A percentile compares a stretch with the other conserved stretches of the same genome.
Conservation (phyloP, 2,888 invertebrate genomes). For the Spilosoma lubricipeda region DNA sequence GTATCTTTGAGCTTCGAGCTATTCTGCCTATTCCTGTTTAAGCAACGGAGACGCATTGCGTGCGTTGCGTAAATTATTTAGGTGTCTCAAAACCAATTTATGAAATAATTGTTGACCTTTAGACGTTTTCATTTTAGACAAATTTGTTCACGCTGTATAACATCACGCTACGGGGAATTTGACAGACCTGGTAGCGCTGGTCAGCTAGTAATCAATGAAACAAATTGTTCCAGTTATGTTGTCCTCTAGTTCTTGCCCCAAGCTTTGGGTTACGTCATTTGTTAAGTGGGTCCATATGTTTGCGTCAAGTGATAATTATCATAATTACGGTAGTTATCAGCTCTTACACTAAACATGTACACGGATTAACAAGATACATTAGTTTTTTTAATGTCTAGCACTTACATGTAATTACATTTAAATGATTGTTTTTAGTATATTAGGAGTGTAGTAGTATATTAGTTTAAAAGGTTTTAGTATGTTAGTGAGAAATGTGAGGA, state of each 20-base stretch:
- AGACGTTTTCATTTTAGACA: no score
- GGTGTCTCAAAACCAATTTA: no score
- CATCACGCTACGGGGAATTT: no score
- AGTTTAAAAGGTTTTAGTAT: background rate
- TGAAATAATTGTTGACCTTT: no score
- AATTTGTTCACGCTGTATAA: no score
- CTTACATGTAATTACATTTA: background rate
- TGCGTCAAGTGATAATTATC: slow-evolving; percentile 5
- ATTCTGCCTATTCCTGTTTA: no score
- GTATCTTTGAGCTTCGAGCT: no score
- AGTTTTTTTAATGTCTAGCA: background rate
- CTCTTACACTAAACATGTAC: background rate
- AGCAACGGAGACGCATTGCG: no score
- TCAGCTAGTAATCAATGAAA: background rate
- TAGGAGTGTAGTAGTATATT: no score
- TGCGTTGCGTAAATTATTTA: no score
- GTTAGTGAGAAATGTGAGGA: background rate
- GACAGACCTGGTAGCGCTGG: no score
- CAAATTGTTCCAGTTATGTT: slow-evolving; percentile 1
- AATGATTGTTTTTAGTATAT: background rate
- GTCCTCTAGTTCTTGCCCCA: background rate
- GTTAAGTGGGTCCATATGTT: slow-evolving; percentile 4
- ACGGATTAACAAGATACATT: background rate
- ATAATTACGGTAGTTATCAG: slow-evolving; percentile 11
- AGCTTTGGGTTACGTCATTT: background rate